These are phyloP conservation scores for Cotesia congregata DNA, from an alignment of 2,888 invertebrate species.

Conservation along the genomic window DNA sequence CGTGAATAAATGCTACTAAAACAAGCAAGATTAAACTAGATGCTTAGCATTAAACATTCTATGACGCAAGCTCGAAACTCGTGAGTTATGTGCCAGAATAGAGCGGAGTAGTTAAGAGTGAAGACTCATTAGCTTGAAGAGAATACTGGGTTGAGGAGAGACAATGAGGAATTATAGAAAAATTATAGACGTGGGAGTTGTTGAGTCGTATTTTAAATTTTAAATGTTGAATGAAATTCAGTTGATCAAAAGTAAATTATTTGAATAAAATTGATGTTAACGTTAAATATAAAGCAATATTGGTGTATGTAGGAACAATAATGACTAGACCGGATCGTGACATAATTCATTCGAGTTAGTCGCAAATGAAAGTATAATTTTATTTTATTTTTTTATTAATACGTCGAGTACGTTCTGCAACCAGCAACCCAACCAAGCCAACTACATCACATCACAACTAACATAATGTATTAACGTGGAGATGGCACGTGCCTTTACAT, in stretches of 20 bases:
- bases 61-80: conserved; percentile 30
- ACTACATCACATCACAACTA: conserved; percentile 3
- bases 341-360: conserved; percentile 49
- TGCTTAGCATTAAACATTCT: background rate
- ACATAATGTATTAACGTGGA: conserved; percentile 24
- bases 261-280: background rate
- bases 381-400: conserved; percentile 39
- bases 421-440: conserved; percentile 5
- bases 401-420: conserved; percentile 25
- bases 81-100: conserved; percentile 25
- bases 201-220: conserved; percentile 15
- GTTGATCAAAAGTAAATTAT: background rate
- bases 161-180: conserved; percentile 36
- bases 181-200: conserved; percentile 41
- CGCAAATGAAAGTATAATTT: conserved; percentile 41
- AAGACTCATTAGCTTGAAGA: conserved; percentile 15
- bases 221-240: background rate
- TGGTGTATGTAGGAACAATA: conserved; percentile 25
- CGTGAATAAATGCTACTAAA: conserved; percentile 23
- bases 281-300: conserved; percentile 18
- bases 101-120: background rate
- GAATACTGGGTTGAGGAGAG: conserved; percentile 12
- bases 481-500: conserved; percentile 57
- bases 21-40: conserved; percentile 10
- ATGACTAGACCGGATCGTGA: conserved; percentile 44